Conservation (phyloP, 1,140 invertebrate species). For the Eciton burchellii region DNA sequence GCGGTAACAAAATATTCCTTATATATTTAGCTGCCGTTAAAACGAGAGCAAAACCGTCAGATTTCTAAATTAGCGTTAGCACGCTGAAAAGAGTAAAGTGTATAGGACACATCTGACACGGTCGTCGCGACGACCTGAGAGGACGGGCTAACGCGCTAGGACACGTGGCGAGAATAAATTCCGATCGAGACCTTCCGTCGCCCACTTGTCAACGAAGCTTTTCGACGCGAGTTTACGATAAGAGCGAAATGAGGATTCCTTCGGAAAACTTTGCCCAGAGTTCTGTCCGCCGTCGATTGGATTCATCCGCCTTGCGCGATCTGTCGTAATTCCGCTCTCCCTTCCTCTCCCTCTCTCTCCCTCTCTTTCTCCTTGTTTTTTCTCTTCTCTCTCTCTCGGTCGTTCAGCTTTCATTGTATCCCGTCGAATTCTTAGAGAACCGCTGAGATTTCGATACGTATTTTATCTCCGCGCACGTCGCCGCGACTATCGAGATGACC, state of each 20-base stretch:
- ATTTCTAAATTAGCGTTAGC: constrained; percentile 19
- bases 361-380: not conserved
- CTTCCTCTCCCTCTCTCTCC: not conserved
- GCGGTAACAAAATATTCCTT: not conserved
- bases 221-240: constrained; percentile 59
- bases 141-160: constrained; percentile 51
- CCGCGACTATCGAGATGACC: constrained; percentile 64
- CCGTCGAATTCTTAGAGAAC: constrained; percentile 53
- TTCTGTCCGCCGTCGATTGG: constrained; percentile 46
- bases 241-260: constrained; percentile 58
- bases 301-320: constrained; percentile 49
- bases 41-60: not conserved
- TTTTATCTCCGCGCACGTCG: constrained; percentile 61
- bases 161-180: constrained; percentile 71
- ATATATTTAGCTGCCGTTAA: constrained; percentile 17
- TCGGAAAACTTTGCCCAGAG: constrained; percentile 44
- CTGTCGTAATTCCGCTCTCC: constrained; percentile 47
- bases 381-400: not conserved
- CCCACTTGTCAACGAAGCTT: constrained; percentile 59
- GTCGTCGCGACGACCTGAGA: constrained; percentile 51
- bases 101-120: constrained; percentile 66
- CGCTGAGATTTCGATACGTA: constrained; percentile 49
- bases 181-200: constrained; percentile 53
- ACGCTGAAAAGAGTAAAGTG: constrained; percentile 45
- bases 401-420: constrained; percentile 46